Evolutionary conservation across 2,113 vertebrate genomes (phyloP).

Genomic region (Pseudonaja textilis): DNA sequence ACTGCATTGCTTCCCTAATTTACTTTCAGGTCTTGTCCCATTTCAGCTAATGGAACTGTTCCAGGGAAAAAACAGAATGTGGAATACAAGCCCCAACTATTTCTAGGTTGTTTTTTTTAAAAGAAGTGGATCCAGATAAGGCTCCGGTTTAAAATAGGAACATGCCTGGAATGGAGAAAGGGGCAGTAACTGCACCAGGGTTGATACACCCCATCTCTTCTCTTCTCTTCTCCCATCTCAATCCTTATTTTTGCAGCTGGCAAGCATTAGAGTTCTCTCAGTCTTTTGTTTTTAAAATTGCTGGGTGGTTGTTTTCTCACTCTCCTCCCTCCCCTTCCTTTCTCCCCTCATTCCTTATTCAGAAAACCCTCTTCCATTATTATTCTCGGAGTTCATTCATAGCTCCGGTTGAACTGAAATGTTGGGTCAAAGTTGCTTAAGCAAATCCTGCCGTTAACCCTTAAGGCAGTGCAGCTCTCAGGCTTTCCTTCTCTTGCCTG

Average conservation of each 20-base stretch:
- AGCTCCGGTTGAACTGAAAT: conserved; percentile 49
- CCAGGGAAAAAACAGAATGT: neutral
- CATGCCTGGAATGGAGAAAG: fast-evolving
- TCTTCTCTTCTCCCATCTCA: conserved; percentile 32
- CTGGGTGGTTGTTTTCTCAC: conserved; percentile 48
- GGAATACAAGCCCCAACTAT: neutral
- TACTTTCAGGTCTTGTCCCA: neutral
- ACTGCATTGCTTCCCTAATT: neutral
- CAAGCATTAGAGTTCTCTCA: conserved; percentile 61
- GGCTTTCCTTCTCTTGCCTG: neutral
- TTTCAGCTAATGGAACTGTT: neutral
- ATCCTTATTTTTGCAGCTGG: conserved; percentile 68
- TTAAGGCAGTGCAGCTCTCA: neutral
- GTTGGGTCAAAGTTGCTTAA: conserved; percentile 36
- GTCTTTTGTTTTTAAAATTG: conserved; percentile 64
- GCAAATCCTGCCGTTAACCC: conserved; percentile 44
- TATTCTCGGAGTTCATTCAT: conserved; percentile 41
- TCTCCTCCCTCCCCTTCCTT: neutral
- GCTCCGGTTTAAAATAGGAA: neutral
- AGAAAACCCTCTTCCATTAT: conserved; percentile 37
- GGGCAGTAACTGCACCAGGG: neutral
- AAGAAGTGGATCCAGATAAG: neutral
- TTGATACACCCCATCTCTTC: conserved; percentile 44
- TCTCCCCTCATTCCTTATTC: neutral
- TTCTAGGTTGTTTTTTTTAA: neutral